Percentiles rank a stretch among this genome's conserved stretches.
Conservation (phyloP, 2,113 vertebrate genomes). For the Megaceryle maxima region DNA sequence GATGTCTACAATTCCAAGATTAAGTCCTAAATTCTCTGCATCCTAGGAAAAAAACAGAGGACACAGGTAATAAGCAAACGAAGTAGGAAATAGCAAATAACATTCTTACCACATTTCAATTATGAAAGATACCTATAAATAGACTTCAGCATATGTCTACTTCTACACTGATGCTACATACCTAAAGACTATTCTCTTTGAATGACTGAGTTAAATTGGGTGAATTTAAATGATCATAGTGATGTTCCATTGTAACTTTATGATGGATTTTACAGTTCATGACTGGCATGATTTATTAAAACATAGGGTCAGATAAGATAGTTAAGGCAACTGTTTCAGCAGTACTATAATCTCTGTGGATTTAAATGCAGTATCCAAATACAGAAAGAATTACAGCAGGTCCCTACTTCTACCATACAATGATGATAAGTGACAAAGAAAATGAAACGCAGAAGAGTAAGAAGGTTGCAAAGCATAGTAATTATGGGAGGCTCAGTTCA, state of each 20-base stretch:
- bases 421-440: not conserved
- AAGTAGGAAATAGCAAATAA: not conserved
- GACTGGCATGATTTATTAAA: not conserved
- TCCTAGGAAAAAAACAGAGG: not conserved
- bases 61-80: not conserved
- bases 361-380: not conserved
- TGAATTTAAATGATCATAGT: not conserved
- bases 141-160: not conserved
- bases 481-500: not conserved
- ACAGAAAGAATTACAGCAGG: not conserved
- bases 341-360: not conserved
- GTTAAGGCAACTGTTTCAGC: not conserved
- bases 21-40: not conserved
- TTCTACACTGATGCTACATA: not conserved
- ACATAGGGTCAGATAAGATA: not conserved
- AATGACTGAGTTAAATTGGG: not conserved
- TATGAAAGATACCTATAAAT: not conserved
- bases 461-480: not conserved
- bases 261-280: not conserved
- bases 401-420: not conserved
- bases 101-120: not conserved
- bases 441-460: not conserved
- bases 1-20: not conserved
- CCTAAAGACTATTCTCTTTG: not conserved
- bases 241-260: not conserved